These are phyloP conservation scores for Drosophila trapezifrons DNA, from an alignment of 1,140 invertebrate genomes.

Conservation along the genomic window DNA sequence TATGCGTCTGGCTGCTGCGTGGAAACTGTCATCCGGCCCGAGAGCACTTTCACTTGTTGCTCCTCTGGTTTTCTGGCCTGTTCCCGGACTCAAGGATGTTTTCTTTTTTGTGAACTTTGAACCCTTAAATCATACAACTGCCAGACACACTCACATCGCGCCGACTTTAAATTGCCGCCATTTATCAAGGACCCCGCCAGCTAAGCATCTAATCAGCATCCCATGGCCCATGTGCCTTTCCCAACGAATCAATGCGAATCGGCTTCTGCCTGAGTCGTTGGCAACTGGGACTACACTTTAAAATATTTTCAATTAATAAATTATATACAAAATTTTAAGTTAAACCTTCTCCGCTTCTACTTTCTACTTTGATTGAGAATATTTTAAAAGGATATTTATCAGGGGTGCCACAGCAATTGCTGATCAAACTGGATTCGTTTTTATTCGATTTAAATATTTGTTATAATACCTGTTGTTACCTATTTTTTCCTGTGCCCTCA, in stretches of 20 bases:
- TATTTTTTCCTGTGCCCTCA: neutral
- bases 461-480: neutral
- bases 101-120: conserved; percentile 56
- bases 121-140: conserved; percentile 70
- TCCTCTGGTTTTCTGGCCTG: conserved; percentile 7
- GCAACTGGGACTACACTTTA: conserved; percentile 61
- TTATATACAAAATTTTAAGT: too few relatives aligned
- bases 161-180: conserved; percentile 57
- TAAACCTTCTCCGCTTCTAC: too few relatives aligned
- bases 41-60: conserved; percentile 44
- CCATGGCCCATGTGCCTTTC: conserved; percentile 63
- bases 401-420: too few relatives aligned
- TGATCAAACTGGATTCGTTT: too few relatives aligned
- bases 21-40: conserved; percentile 17
- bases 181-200: conserved; percentile 63
- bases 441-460: neutral
- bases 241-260: conserved; percentile 70
- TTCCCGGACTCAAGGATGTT: neutral
- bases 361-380: too few relatives aligned
- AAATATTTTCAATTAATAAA: neutral
- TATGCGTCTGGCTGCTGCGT: conserved; percentile 57
- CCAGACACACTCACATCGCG: conserved; percentile 40
- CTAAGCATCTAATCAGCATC: conserved; percentile 69
- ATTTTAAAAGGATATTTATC: too few relatives aligned
- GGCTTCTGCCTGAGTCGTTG: conserved; percentile 36